Conservation (phyloP, 2,113 vertebrate species). For the Eonycteris spelaea region DNA sequence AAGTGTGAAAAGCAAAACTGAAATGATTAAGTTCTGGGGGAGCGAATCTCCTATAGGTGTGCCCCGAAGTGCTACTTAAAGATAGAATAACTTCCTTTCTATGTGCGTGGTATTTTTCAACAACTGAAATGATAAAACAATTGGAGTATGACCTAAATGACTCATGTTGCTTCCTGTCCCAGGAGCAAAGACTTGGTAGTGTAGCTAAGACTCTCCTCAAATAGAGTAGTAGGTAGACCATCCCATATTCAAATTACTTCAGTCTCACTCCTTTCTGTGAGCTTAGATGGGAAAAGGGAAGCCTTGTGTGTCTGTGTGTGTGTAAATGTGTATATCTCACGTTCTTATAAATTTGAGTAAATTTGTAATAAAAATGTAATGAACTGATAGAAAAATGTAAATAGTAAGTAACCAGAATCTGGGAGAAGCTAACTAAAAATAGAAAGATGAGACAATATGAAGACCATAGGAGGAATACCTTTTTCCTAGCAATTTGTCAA, state of each 20-base stretch:
- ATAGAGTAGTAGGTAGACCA: not conserved
- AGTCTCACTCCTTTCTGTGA: not conserved
- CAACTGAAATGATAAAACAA: slow-evolving; percentile 47
- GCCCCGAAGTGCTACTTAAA: not conserved
- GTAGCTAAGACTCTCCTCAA: not conserved
- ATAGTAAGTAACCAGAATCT: not conserved
- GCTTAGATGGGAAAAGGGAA: not conserved
- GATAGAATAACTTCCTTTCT: slow-evolving; percentile 41
- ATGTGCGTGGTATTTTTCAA: slow-evolving; percentile 29
- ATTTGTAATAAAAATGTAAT: not conserved
- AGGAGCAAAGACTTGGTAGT: slow-evolving; percentile 9
- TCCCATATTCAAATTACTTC: not conserved
- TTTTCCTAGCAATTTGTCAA: not conserved
- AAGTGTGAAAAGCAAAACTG: slow-evolving; percentile 23
- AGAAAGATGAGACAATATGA: not conserved
- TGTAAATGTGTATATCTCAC: not conserved
- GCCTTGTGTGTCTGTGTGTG: not conserved
- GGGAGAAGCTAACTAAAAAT: not conserved
- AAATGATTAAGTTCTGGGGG: slow-evolving; percentile 25
- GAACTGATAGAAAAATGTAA: not conserved
- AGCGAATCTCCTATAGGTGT: slow-evolving; percentile 27
- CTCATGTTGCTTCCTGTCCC: slow-evolving; percentile 54
- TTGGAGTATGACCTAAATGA: slow-evolving; percentile 46
- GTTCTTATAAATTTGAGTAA: not conserved
- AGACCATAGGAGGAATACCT: not conserved